phyloP scores from a whole-genome alignment of 2,113 vertebrate species.

The Sceloporus undulatus region DNA sequence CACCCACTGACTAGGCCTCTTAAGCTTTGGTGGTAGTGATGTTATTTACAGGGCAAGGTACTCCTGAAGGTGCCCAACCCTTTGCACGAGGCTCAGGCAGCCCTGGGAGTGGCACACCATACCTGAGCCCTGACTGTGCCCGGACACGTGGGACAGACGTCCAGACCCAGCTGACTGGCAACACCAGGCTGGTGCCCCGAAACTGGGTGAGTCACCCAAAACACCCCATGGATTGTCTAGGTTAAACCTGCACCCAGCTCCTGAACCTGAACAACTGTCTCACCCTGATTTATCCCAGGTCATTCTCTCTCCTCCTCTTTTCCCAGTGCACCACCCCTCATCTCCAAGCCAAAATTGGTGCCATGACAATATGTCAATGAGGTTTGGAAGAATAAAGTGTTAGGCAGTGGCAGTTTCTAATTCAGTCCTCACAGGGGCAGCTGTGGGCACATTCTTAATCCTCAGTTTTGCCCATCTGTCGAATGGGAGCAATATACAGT shows the following conservation, averaged over 20 bases:
- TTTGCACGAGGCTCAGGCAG: constrained; percentile 10
- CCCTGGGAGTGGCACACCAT: constrained; percentile 35
- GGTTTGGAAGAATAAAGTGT: not conserved
- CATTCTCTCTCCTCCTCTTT: not conserved
- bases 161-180: constrained; percentile 26
- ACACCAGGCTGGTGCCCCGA: constrained; percentile 28
- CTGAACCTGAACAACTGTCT: not conserved
- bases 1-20: not conserved
- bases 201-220: constrained; percentile 31
- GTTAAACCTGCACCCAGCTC: not conserved
- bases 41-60: not conserved
- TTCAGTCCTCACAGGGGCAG: not conserved
- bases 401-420: not conserved
- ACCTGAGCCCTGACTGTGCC: constrained; percentile 36
- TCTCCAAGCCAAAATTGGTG: not conserved
- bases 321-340: not conserved
- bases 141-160: constrained; percentile 28
- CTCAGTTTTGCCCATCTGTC: constrained; percentile 30
- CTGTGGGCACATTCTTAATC: not conserved
- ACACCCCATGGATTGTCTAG: constrained; percentile 7
- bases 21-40: not conserved
- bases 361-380: not conserved
- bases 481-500: constrained; percentile 18
- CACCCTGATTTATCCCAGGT: not conserved
- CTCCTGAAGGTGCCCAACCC: not conserved